Percentiles rank a stretch among this genome's conserved stretches.
These are phyloP conservation scores for Xenentodon cancila DNA, from an alignment of 2,797 vertebrate genomes.

Conservation along the genomic window DNA sequence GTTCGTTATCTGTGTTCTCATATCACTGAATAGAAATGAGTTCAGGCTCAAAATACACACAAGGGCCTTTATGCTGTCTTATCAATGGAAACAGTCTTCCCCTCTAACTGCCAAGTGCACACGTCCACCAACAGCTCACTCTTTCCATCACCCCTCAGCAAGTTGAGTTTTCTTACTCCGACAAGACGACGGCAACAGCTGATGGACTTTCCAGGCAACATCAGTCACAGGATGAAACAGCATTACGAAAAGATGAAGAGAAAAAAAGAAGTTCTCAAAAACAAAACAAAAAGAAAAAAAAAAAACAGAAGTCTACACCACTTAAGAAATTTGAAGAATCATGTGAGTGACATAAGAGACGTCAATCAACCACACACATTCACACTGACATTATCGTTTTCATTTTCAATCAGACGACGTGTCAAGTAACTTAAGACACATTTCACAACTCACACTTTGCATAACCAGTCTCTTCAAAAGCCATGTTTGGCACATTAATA, in stretches of 20 bases:
- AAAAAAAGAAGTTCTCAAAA: not conserved
- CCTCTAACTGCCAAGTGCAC: constrained; percentile 22
- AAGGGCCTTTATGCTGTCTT: constrained; percentile 45
- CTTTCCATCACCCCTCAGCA: constrained; percentile 1
- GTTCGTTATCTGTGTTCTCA: constrained; percentile 39
- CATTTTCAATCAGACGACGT: constrained; percentile 4
- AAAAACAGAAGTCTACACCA: not conserved
- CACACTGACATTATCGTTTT: constrained; percentile 5
- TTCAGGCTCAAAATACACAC: constrained; percentile 64
- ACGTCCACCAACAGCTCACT: constrained; percentile 11
- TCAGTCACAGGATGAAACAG: not conserved
- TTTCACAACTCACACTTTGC: not conserved
- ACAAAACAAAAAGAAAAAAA: not conserved
- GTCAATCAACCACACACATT: not conserved
- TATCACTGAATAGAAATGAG: constrained; percentile 65
- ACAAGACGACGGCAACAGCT: not conserved
- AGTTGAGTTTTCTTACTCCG: not conserved
- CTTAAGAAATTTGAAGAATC: not conserved
- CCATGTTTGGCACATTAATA: no score
- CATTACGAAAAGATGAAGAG: not conserved
- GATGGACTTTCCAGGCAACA: no score
- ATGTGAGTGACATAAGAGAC: not conserved
- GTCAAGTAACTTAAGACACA: not conserved
- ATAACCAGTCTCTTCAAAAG: no score
- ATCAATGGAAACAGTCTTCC: constrained; percentile 74